Conservation (phyloP, 1,140 invertebrate species). For the Oncopeltus fasciatus region DNA sequence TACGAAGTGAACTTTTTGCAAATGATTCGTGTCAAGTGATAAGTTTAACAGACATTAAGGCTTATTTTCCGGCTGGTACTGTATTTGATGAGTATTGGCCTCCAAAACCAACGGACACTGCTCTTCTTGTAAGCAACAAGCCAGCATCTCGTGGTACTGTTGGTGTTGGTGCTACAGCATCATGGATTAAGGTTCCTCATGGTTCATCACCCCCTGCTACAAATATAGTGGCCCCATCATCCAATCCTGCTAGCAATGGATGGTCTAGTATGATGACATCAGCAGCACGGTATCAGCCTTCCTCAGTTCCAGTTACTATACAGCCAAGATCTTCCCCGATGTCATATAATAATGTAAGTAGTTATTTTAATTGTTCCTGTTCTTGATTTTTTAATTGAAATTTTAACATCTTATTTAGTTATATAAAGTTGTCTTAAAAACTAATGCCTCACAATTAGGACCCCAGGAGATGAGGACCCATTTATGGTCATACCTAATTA, state of each 20-base stretch:
- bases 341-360: not conserved
- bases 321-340: not conserved
- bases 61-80: constrained; percentile 75
- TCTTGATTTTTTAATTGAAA: not conserved
- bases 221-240: not conserved
- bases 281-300: constrained; percentile 18
- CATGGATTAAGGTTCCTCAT: constrained; percentile 24
- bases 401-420: too few species aligned
- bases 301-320: not conserved
- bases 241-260: constrained; percentile 30
- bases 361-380: not conserved
- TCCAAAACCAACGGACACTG: constrained; percentile 63
- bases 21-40: constrained; percentile 79
- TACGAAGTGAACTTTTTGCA: constrained; percentile 76
- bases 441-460: too few species aligned
- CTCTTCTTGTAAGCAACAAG: constrained; percentile 42
- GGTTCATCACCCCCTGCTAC: constrained; percentile 5
- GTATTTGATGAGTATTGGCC: constrained; percentile 85
- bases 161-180: not conserved
- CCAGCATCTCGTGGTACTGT: constrained; percentile 4
- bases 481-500: too few species aligned
- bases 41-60: constrained; percentile 74
- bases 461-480: too few species aligned
- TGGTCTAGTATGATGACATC: constrained; percentile 25
- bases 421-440: too few species aligned